These are phyloP conservation scores for Beris chalybata DNA, from an alignment of 2,888 invertebrate species.

Conservation along the genomic window DNA sequence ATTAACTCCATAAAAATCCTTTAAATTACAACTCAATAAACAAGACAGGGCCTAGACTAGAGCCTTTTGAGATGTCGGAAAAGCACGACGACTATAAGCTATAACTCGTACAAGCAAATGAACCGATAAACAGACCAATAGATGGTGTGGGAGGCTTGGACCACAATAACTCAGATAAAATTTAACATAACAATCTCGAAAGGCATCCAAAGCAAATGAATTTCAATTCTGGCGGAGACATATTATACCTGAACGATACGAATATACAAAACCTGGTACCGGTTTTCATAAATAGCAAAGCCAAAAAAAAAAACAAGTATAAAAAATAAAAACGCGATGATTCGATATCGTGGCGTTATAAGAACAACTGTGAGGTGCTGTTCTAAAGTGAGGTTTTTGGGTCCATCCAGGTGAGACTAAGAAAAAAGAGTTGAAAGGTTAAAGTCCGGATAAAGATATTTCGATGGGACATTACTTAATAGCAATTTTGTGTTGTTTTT, in stretches of 20 bases:
- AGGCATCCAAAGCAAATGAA: constrained; percentile 10
- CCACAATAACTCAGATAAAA: constrained; percentile 18
- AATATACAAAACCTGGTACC: background rate
- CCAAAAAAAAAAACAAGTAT: background rate
- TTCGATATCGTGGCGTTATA: constrained; percentile 5
- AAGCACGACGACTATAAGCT: too few species aligned
- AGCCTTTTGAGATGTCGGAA: too few species aligned
- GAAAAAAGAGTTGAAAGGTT: constrained; percentile 4
- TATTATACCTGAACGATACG: background rate
- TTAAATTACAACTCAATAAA: too few species aligned
- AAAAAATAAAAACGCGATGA: background rate
- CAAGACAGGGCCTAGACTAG: background rate
- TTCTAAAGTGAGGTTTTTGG: too few species aligned
- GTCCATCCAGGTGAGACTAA: background rate
- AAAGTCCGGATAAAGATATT: constrained; percentile 13
- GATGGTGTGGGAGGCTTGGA: constrained; percentile 15
- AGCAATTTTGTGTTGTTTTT: too few species aligned
- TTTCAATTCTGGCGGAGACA: background rate
- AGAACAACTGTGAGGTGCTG: background rate
- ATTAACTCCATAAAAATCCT: too few species aligned
- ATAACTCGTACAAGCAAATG: background rate
- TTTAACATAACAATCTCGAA: constrained; percentile 17
- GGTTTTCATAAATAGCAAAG: constrained; percentile 7
- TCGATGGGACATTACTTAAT: background rate
- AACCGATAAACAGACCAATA: constrained; percentile 1